Evolutionary conservation across 2,797 vertebrate species (phyloP).

Genomic region (Urocyon cinereoargenteus): DNA sequence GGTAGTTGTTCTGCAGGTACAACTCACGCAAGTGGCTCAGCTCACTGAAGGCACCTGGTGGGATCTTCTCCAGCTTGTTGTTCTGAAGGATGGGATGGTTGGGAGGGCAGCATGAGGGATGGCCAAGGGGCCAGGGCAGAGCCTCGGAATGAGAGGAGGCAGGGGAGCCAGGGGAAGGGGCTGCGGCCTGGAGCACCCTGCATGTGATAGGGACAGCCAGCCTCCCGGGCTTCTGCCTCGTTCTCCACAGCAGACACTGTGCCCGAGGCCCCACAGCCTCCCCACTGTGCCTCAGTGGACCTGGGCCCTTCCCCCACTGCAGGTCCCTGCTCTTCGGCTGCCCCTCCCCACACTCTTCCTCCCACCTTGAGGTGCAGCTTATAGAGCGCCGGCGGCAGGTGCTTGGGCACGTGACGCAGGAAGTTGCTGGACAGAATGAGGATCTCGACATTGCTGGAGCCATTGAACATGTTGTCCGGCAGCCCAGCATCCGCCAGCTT

Average conservation of each 20-base stretch:
- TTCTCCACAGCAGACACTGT: not conserved
- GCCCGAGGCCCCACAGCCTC: not conserved
- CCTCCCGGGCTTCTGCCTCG: not conserved
- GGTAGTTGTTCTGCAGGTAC: slow-evolving; percentile 96
- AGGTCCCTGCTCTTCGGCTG: not conserved
- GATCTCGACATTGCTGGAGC: slow-evolving; percentile 94
- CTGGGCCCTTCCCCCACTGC: not conserved
- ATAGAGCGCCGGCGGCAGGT: slow-evolving; percentile 93
- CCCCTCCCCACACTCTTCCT: not conserved
- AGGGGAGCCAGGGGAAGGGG: no score
- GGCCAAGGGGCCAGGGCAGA: not conserved
- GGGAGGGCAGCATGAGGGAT: not conserved
- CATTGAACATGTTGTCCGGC: slow-evolving; percentile 96
- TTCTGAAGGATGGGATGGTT: slow-evolving; percentile 87
- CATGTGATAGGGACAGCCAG: not conserved
- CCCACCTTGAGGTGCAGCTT: slow-evolving; percentile 96
- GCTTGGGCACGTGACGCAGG: slow-evolving; percentile 94
- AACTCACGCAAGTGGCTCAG: slow-evolving; percentile 94
- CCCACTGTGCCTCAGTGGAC: accelerated
- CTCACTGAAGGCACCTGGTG: slow-evolving; percentile 93
- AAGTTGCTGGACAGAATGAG: slow-evolving; percentile 99
- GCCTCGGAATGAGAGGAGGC: not conserved
- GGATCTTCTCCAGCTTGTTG: slow-evolving; percentile 97
- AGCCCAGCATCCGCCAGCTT: slow-evolving; percentile 95
- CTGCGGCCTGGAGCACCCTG: not conserved